Conservation (phyloP, 2,113 vertebrate species). For the Thomomys bottae region DNA sequence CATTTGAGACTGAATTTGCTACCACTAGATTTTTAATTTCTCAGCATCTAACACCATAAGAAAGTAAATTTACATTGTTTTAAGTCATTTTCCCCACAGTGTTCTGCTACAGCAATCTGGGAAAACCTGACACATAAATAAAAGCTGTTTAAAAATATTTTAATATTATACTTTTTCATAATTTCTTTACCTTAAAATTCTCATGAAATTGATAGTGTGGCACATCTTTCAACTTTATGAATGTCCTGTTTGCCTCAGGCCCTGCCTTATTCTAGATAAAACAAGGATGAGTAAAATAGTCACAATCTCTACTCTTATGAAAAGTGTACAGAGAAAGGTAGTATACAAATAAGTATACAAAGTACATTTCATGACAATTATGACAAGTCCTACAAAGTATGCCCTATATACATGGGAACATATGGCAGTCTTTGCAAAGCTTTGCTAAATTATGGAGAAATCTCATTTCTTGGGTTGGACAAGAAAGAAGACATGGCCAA, state of each 20-base stretch:
- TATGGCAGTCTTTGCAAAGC: not conserved
- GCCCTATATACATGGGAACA: not conserved
- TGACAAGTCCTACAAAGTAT: not conserved
- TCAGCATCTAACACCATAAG: not conserved
- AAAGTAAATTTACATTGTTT: conserved; percentile 29
- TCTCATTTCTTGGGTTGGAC: not conserved
- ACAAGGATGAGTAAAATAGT: conserved; percentile 4
- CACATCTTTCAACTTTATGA: not conserved
- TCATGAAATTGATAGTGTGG: not conserved
- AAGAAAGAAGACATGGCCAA: not conserved
- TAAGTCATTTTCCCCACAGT: not conserved
- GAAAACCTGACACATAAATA: not conserved
- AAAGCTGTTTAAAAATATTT: conserved; percentile 24
- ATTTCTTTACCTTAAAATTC: conserved; percentile 27
- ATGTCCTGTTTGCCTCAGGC: not conserved
- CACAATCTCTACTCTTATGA: not conserved
- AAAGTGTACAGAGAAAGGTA: not conserved
- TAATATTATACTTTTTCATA: conserved; percentile 26
- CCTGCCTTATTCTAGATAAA: not conserved
- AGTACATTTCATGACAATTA: not conserved
- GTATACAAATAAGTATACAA: conserved; percentile 16
- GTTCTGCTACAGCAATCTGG: not conserved
- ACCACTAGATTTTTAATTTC: not conserved
- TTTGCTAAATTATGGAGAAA: not conserved
- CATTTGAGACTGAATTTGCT: not conserved